A percentile compares a stretch with the other conserved stretches of the same genome.
Conservation (phyloP, 2,113 vertebrate genomes). For the Myotis davidii region DNA sequence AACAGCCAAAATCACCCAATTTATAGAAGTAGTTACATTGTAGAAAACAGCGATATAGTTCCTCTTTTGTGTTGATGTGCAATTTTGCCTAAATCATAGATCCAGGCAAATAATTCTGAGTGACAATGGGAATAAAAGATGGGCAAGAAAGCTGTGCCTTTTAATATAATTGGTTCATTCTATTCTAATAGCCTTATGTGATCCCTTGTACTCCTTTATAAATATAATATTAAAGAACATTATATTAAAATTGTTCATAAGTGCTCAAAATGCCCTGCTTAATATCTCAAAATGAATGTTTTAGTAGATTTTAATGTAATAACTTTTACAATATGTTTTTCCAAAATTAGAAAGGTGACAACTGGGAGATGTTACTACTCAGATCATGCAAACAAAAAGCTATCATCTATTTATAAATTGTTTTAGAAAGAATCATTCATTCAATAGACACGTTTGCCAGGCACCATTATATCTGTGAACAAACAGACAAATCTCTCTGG, state of each 20-base stretch:
- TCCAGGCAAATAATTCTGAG: background rate
- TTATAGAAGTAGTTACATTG: background rate
- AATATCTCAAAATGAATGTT: background rate
- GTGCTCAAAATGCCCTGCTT: background rate
- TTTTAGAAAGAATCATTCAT: background rate
- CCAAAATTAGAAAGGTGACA: conserved; percentile 17
- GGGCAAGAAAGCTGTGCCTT: background rate
- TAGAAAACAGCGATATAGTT: background rate
- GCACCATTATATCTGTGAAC: background rate
- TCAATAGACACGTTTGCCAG: background rate
- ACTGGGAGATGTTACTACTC: background rate
- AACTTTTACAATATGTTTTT: background rate
- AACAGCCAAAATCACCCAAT: background rate
- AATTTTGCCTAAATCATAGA: background rate
- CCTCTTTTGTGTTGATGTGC: background rate
- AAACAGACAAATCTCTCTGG: background rate
- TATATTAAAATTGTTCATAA: background rate
- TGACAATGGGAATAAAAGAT: background rate
- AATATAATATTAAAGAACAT: background rate
- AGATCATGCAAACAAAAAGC: background rate
- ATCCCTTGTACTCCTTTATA: background rate
- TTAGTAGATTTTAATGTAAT: background rate
- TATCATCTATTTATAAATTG: background rate
- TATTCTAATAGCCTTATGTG: background rate
- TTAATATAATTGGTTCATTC: background rate